Evolutionary conservation across 2,888 invertebrate species (phyloP).

Genomic region (Halictus ligatus): DNA sequence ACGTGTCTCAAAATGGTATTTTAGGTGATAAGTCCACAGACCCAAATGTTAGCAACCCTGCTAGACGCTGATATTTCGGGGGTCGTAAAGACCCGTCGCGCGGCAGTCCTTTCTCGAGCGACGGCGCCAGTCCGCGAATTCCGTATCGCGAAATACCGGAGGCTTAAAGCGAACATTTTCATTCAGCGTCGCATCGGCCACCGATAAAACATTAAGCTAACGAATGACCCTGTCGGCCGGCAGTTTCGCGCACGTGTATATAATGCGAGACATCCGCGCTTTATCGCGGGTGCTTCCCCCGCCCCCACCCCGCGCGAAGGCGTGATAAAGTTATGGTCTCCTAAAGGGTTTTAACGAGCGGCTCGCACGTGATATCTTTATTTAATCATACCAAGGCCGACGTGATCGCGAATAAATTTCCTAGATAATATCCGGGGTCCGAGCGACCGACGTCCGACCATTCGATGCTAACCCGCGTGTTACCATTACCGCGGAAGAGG

Average conservation of each 20-base stretch:
- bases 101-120: neutral
- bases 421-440: conserved; percentile 35
- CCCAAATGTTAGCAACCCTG: no score
- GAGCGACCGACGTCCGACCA: conserved; percentile 8
- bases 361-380: conserved; percentile 69
- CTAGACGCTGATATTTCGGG: no score
- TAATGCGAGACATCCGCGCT: conserved; percentile 54
- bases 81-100: neutral
- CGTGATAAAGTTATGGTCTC: conserved; percentile 67
- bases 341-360: conserved; percentile 68
- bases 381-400: conserved; percentile 58
- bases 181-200: conserved; percentile 37
- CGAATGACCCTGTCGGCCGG: conserved; percentile 38
- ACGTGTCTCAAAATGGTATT: no score
- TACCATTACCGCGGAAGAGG: conserved; percentile 36
- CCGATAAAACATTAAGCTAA: conserved; percentile 55
- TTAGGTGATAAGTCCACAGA: no score
- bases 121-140: neutral
- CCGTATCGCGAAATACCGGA: conserved; percentile 8
- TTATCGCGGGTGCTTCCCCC: conserved; percentile 53
- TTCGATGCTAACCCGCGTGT: conserved; percentile 13
- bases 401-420: conserved; percentile 66
- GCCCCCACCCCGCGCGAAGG: conserved; percentile 52
- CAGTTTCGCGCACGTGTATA: conserved; percentile 29
- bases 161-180: conserved; percentile 31